phyloP scores from a whole-genome alignment of 2,888 invertebrate genomes.

The Agrotis puta region DNA sequence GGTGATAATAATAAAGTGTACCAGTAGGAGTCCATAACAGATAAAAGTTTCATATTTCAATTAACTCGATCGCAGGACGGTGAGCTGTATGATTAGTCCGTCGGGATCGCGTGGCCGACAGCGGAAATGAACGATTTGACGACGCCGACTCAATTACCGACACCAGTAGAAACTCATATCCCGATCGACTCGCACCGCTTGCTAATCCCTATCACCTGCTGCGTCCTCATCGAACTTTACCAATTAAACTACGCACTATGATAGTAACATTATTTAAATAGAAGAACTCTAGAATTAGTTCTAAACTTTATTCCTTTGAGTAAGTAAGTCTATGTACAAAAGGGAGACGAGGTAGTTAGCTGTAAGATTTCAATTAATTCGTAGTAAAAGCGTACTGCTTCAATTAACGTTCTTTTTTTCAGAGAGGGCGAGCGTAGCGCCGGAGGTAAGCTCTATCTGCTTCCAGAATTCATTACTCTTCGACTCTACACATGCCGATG shows the following conservation, averaged over 20 bases:
- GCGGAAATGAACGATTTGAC: slow-evolving; percentile 70
- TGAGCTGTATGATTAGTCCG: slow-evolving; percentile 66
- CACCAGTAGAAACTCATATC: slow-evolving; percentile 62
- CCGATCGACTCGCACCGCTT: slow-evolving; percentile 56
- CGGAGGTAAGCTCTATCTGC: slow-evolving; percentile 68
- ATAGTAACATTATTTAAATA: slow-evolving; percentile 17
- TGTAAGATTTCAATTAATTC: slow-evolving; percentile 77
- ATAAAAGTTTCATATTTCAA: slow-evolving; percentile 69
- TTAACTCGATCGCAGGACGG: slow-evolving; percentile 54
- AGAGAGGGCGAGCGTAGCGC: slow-evolving; percentile 49
- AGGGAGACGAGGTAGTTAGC: slow-evolving; percentile 47
- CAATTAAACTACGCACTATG: slow-evolving; percentile 55
- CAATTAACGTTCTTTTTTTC: slow-evolving; percentile 84
- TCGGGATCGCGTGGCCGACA: slow-evolving; percentile 56
- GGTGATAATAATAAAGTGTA: slow-evolving; percentile 49
- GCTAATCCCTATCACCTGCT: slow-evolving; percentile 54
- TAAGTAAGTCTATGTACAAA: slow-evolving; percentile 18
- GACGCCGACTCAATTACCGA: slow-evolving; percentile 71
- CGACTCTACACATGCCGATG: slow-evolving; percentile 82
- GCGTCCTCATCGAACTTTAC: slow-evolving; percentile 31
- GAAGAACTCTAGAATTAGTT: slow-evolving; percentile 9
- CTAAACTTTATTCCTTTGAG: slow-evolving; percentile 28
- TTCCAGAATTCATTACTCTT: slow-evolving; percentile 84
- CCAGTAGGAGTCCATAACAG: slow-evolving; percentile 36
- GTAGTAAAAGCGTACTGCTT: slow-evolving; percentile 76